Base-by-base conservation (phyloP, 1,140 invertebrate genomes). In the Mycetomoellerius zeteki region DNA sequence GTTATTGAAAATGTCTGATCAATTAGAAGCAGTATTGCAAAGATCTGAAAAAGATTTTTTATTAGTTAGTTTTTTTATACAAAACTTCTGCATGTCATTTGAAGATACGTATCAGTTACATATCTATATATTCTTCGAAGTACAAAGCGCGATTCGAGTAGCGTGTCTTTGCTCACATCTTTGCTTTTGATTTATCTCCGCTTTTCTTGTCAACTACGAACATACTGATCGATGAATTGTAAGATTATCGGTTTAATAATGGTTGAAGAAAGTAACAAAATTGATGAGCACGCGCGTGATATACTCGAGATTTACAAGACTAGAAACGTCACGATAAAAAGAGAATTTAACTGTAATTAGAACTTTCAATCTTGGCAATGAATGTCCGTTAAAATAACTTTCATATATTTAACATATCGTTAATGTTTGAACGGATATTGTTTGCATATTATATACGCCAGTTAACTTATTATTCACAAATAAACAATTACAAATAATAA, bases 211-310 rank as follows among this genome's bases (percentile, higher is more conserved):
- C 16, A 85, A 8, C 12, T 58, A 73, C 30, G 43, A 72, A 62
- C 10, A 19, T 75, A 10, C 71, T 4, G 64, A 56, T 14, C 33
- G 56, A 62, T 85, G 43, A 77, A 58, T 64, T 62, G 73, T 33
- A 77, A 64, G 73, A 77, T 85, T 85, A 78, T 85, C 43, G 16
- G 50, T 65, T 85, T 85, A 85, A 85, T 85, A 76, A 85, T 77
- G 12, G 14, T 47, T 58, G 82, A 77, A 58, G 71, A 64, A 76
- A 85, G 24, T 85, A 85, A 76, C 10, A 30, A 85, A 43, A 85
- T 85, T 43, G 72, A 85, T 8, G 50, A 64, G 47, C n/a, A n/a
- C n/a, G n/a, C n/a, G n/a, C 2, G 43, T 19, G 69, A 85, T 82
- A 43, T 33, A 62, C 4, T 50, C 21, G 43, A 60, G n/a, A 85